Percentiles rank a stretch among this genome's conserved stretches.
Conservation (phyloP, 2,113 vertebrate genomes). For the Heterotilapia buettikoferi region DNA sequence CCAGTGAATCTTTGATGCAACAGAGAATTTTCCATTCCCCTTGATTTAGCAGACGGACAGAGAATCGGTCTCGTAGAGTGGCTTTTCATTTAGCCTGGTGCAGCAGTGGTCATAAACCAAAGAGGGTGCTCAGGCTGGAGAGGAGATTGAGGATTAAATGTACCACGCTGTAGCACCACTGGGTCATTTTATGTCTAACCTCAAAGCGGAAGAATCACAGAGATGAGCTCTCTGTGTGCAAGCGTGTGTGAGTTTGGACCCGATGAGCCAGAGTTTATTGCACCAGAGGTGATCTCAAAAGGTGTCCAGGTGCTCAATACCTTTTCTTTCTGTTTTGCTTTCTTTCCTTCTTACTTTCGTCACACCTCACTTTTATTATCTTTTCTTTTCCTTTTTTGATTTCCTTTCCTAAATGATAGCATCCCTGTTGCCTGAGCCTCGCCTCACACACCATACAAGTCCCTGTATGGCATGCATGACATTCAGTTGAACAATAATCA, state of each 20-base stretch:
- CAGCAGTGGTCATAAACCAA: slow-evolving; percentile 39
- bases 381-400: background rate
- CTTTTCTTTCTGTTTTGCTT: background rate
- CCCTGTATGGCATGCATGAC: slow-evolving; percentile 76
- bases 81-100: slow-evolving; percentile 43
- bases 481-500: slow-evolving; percentile 89
- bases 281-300: slow-evolving; percentile 28
- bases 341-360: background rate
- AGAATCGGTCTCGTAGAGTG: slow-evolving; percentile 9
- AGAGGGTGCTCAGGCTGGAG: slow-evolving; percentile 30
- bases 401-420: background rate
- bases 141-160: slow-evolving; percentile 57
- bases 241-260: background rate
- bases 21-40: slow-evolving; percentile 15
- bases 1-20: slow-evolving; percentile 13
- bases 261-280: slow-evolving; percentile 42
- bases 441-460: slow-evolving; percentile 50
- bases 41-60: slow-evolving; percentile 30
- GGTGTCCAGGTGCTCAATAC: slow-evolving; percentile 22
- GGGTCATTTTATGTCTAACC: slow-evolving; percentile 52
- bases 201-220: slow-evolving; percentile 20
- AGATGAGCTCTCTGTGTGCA: slow-evolving; percentile 34
- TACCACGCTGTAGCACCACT: slow-evolving; percentile 41
- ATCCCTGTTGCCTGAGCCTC: background rate
- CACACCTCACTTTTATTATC: background rate